Conservation (phyloP, 2,797 vertebrate species). For the Fistularia commersonii region DNA sequence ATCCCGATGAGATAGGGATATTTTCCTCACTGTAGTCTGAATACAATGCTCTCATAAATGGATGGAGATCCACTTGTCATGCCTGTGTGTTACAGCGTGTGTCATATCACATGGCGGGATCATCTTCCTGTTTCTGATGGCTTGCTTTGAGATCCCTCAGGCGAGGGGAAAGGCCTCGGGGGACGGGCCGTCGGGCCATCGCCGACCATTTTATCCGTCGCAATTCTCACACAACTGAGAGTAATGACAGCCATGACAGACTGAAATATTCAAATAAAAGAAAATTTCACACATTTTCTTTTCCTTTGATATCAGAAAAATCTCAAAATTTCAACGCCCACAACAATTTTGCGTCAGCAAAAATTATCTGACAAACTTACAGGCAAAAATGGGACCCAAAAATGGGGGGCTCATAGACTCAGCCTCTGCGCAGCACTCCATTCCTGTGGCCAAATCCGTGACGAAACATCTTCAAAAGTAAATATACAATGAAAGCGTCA, state of each 20-base stretch:
- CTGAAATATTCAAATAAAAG: slow-evolving; percentile 15
- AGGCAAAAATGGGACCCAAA: slow-evolving; percentile 40
- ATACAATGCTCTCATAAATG: too few relatives aligned
- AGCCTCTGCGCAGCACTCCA: slow-evolving; percentile 18
- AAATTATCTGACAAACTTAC: slow-evolving; percentile 16
- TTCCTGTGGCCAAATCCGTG: slow-evolving; percentile 34
- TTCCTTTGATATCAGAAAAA: slow-evolving; percentile 6
- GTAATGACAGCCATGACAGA: slow-evolving; percentile 6
- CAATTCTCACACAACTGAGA: slow-evolving; percentile 2
- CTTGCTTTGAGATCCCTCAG: slow-evolving; percentile 13
- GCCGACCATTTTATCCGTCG: slow-evolving; percentile 10
- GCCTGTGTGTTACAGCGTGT: slow-evolving; percentile 8
- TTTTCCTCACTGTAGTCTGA: too few relatives aligned
- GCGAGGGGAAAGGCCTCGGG: slow-evolving; percentile 22
- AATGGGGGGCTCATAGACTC: slow-evolving; percentile 42
- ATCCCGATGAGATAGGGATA: too few relatives aligned
- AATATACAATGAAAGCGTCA: slow-evolving; percentile 44
- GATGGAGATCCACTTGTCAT: too few relatives aligned
- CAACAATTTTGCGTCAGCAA: slow-evolving; percentile 5
- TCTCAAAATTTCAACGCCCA: slow-evolving; percentile 15
- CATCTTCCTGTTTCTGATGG: slow-evolving; percentile 15
- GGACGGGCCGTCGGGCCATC: background rate
- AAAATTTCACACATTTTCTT: slow-evolving; percentile 2
- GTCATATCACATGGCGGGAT: slow-evolving; percentile 19
- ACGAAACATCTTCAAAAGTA: slow-evolving; percentile 51